Percentiles rank a stretch among this genome's conserved stretches.
Evolutionary conservation across 37 sponge, comb jelly and placozoan species (phyloP).

Genomic region (Chondrosia reniformis): DNA sequence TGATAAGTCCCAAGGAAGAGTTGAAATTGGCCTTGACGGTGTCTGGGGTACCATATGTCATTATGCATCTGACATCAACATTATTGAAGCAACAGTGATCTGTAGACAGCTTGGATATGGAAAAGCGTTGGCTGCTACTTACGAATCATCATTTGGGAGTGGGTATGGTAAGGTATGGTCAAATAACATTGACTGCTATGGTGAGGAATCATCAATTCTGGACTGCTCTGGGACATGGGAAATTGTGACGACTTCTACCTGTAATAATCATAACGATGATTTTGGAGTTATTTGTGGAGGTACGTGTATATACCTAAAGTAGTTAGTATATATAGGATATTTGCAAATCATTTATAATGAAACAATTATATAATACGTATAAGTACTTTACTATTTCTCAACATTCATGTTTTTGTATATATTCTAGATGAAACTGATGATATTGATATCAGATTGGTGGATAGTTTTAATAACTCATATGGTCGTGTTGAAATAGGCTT

Average conservation of each 20-base stretch:
- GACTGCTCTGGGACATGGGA: neutral
- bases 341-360: too few relatives aligned
- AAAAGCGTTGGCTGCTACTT: neutral
- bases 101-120: conserved; percentile 45
- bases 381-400: too few relatives aligned
- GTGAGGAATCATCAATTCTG: neutral
- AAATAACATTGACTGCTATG: neutral
- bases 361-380: too few relatives aligned
- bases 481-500: neutral
- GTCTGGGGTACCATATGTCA: conserved; percentile 36
- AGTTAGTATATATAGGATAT: too few relatives aligned
- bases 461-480: neutral
- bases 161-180: neutral
- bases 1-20: conserved; percentile 7
- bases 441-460: too few relatives aligned
- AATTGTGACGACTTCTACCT: neutral
- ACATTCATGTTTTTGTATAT: too few relatives aligned
- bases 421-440: too few relatives aligned
- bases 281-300: conserved; percentile 1
- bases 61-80: neutral
- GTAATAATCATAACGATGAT: neutral
- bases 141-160: neutral
- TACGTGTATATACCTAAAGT: too few relatives aligned
- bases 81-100: conserved; percentile 38
- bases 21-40: conserved; percentile 14